A percentile compares a stretch with the other conserved stretches of the same genome.
Conservation (phyloP, 1,140 invertebrate genomes). For the Brachionus asplanchnoidis region DNA sequence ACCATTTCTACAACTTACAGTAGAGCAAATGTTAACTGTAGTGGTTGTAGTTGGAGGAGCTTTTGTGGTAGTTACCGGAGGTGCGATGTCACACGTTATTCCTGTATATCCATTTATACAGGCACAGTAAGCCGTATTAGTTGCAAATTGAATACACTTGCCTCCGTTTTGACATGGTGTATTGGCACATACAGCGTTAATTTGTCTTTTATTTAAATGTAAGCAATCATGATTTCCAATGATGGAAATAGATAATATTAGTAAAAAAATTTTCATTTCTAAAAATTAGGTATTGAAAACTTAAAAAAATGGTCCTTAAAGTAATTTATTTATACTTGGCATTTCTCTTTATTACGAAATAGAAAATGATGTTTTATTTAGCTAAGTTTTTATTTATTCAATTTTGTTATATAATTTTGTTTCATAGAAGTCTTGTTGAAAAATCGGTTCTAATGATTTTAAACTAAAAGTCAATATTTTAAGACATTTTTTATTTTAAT, state of each 20-base stretch:
- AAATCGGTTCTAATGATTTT: neutral
- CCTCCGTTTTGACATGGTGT: neutral
- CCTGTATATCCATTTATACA: neutral
- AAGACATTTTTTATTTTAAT: neutral
- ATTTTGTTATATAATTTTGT: neutral
- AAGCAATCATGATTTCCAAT: neutral
- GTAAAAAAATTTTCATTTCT: neutral
- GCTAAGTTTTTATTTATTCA: neutral
- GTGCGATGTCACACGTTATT: neutral
- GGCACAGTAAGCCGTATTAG: neutral
- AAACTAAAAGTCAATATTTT: neutral
- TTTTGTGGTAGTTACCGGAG: neutral
- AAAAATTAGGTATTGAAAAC: neutral
- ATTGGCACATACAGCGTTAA: neutral
- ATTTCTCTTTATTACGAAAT: neutral
- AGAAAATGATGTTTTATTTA: neutral
- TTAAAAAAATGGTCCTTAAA: neutral
- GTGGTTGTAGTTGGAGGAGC: neutral
- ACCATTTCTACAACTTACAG: neutral
- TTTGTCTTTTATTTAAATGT: neutral
- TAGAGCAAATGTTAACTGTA: neutral
- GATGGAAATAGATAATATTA: neutral
- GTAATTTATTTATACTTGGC: neutral
- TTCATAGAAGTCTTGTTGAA: neutral
- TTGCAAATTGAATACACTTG: neutral